Evolutionary conservation across 1,140 invertebrate genomes (phyloP), one percentile per base, ranked within the genome.

Genomic region (Drosophila fuyamai): DNA sequence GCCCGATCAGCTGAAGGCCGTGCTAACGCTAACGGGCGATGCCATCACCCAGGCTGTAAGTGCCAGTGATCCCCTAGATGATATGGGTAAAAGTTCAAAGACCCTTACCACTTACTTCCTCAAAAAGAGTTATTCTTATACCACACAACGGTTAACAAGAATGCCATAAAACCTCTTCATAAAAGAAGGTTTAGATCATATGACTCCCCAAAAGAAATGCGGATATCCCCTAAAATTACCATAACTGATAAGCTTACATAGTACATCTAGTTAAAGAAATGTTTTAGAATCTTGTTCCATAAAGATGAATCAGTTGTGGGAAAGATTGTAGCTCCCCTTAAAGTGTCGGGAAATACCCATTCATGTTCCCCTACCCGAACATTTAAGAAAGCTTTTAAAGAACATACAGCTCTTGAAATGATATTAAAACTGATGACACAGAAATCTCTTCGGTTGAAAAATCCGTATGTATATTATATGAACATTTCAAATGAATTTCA

Each of bases 31-130:
- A 36, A 96, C 96, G 46, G 97, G 97, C 47, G 97, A 98, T 92
- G 97, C 97, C 90, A 98, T 98, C 76, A 97, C 96, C 70, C 96
- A 97, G 94, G 97, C 97, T 61, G 97, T 97, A 94, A 95, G 77
- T 35, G 5, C 14, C 32, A 18, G 2, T 12, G 7, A 16, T 14
- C 29, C 8, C 14, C 50, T 0, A 5, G 2, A 5, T 9, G 35
- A n/a, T 6, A 29, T 6, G 12, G 16, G 4, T 8, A 3, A 23
- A 23, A 23, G 23, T 23, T 23, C 3, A 23, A 3, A 23, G 3
- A 23, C 23, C 2, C 0, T 4, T n/a, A 40, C 13, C 13, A 40
- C 38, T 40, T 0, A 40, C 4, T 32, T 32, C 29, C 6, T 6
- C 7, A 32, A 12, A 38, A 38, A 4, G 10, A 38, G 12, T 4